phyloP scores from a whole-genome alignment of 2,888 invertebrate species.

The Rotaria sp. region DNA sequence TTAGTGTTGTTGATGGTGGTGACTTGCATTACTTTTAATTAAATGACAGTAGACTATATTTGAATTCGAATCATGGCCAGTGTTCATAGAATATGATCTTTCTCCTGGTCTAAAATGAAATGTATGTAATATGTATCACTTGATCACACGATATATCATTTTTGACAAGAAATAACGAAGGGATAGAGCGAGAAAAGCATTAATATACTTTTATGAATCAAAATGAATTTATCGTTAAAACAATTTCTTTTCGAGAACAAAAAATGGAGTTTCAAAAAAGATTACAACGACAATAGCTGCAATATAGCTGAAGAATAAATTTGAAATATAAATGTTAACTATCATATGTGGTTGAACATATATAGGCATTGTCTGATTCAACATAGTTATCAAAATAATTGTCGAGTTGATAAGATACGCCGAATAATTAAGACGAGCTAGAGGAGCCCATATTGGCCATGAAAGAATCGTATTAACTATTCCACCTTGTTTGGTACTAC shows the following conservation, averaged over 20 bases:
- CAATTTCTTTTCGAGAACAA: constrained; percentile 19
- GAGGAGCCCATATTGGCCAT: constrained; percentile 33
- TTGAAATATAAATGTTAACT: neutral
- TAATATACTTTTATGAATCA: too few relatives aligned
- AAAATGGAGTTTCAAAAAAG: constrained; percentile 31
- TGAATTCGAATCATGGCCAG: too few relatives aligned
- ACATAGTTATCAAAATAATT: constrained; percentile 2
- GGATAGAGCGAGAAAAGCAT: too few relatives aligned
- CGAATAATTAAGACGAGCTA: constrained; percentile 32
- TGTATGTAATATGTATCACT: too few relatives aligned
- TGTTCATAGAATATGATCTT: too few relatives aligned
- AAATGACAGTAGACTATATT: too few relatives aligned
- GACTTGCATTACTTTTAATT: too few relatives aligned
- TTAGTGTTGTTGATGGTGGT: too few relatives aligned
- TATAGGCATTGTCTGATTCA: constrained; percentile 14
- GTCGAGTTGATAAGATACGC: constrained; percentile 29
- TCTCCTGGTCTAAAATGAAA: too few relatives aligned
- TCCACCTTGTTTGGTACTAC: constrained; percentile 8
- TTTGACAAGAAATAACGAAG: too few relatives aligned
- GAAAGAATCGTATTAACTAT: constrained; percentile 20
- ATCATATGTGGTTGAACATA: neutral
- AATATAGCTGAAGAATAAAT: constrained; percentile 13
- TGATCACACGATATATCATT: too few relatives aligned
- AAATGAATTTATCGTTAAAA: too few relatives aligned
- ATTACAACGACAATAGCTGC: constrained; percentile 3